These are phyloP conservation scores for Poecilobothrus nobilitatus DNA, from an alignment of 2,888 invertebrate species.

Conservation along the genomic window DNA sequence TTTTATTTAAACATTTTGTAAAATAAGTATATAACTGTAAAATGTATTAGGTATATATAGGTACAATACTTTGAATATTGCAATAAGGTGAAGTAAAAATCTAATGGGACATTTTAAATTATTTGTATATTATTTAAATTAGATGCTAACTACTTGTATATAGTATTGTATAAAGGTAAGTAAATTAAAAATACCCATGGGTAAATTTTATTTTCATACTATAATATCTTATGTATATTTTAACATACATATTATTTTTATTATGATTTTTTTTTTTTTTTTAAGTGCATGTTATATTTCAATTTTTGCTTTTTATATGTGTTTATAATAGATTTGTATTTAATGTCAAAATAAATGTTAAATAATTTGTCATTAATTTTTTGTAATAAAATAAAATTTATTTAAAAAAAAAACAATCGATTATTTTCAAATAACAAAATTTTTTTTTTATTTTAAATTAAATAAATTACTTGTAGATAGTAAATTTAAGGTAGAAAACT, in stretches of 20 bases:
- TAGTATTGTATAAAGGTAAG: neutral
- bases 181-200: neutral
- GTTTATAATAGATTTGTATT: neutral
- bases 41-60: no score
- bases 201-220: neutral
- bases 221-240: neutral
- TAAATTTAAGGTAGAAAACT: no score
- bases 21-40: neutral
- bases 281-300: no score
- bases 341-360: neutral
- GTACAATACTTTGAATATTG: no score
- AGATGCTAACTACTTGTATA: neutral
- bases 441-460: neutral
- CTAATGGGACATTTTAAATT: neutral
- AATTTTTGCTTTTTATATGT: neutral
- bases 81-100: no score
- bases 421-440: neutral
- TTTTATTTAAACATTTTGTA: neutral
- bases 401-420: no score
- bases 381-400: neutral
- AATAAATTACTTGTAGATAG: no score
- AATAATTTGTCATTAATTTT: neutral
- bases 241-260: no score
- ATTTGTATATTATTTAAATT: neutral
- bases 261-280: no score